phyloP scores from a whole-genome alignment of 2,888 invertebrate genomes.

The Cosmia pyralina region DNA sequence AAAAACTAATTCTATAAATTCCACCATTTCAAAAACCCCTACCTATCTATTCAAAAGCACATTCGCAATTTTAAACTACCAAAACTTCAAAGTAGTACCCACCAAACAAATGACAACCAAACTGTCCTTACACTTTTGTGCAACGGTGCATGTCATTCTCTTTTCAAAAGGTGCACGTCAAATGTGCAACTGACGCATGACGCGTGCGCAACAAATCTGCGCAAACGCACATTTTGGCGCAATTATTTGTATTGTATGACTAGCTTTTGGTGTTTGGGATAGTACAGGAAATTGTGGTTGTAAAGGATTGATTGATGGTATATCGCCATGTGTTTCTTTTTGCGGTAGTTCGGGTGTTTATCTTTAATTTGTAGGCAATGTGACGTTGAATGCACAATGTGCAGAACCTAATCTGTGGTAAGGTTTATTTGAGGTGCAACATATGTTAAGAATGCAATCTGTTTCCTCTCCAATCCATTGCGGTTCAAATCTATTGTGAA shows the following conservation, averaged over 20 bases:
- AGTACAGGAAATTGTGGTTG: slow-evolving; percentile 59
- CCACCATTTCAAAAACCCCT: not conserved
- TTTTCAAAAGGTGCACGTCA: slow-evolving; percentile 59
- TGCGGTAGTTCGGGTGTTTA: slow-evolving; percentile 6
- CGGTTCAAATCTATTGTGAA: not conserved
- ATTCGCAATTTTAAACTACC: slow-evolving; percentile 59
- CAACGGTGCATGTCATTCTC: slow-evolving; percentile 74
- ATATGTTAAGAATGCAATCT: slow-evolving; percentile 13
- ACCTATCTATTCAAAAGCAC: slow-evolving; percentile 10
- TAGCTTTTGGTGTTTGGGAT: slow-evolving; percentile 24
- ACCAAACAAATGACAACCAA: slow-evolving; percentile 45
- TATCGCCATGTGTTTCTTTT: slow-evolving; percentile 40
- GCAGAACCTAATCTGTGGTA: slow-evolving; percentile 13
- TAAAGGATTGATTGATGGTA: slow-evolving; percentile 61
- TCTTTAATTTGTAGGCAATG: slow-evolving; percentile 45
- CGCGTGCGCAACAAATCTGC: slow-evolving; percentile 66
- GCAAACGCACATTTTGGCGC: slow-evolving; percentile 69
- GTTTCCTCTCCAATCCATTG: slow-evolving; percentile 9
- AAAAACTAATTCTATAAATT: not conserved
- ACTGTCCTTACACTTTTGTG: slow-evolving; percentile 66
- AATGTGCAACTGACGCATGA: slow-evolving; percentile 75
- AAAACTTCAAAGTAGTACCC: slow-evolving; percentile 30
- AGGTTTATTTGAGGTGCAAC: slow-evolving; percentile 1
- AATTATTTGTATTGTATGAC: slow-evolving; percentile 58
- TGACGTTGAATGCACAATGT: slow-evolving; percentile 23